Conservation (phyloP, 2,113 vertebrate species). For the Tympanuchus pallidicinctus region DNA sequence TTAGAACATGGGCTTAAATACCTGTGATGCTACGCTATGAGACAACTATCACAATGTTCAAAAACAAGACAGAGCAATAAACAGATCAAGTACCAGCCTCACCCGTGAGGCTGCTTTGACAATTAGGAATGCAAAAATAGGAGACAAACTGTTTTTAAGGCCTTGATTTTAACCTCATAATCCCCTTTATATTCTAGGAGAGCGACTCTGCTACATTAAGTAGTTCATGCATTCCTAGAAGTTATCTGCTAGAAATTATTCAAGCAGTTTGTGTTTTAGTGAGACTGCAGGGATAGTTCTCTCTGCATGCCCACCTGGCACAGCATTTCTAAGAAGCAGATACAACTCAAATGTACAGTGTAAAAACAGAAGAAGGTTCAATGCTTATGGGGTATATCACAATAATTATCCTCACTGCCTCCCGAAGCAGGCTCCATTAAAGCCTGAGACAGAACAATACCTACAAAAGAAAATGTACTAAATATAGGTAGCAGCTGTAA, state of each 20-base stretch:
- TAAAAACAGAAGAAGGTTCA: background rate
- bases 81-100: background rate
- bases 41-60: background rate
- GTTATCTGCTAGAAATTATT: constrained; percentile 20
- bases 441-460: constrained; percentile 68
- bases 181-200: background rate
- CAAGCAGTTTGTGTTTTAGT: constrained; percentile 15
- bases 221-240: constrained; percentile 45
- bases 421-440: constrained; percentile 59
- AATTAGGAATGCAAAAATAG: background rate
- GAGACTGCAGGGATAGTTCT: constrained; percentile 26
- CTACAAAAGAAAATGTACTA: constrained; percentile 65
- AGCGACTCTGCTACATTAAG: background rate
- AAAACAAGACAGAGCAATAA: background rate
- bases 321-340: background rate
- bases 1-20: background rate
- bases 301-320: constrained; percentile 52
- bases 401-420: constrained; percentile 40
- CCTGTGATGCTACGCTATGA: fast-evolving
- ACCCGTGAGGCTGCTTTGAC: background rate
- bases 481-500: constrained; percentile 72
- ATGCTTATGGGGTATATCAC: constrained; percentile 11
- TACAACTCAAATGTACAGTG: background rate
- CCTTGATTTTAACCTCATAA: background rate
- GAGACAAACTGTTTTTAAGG: background rate